A percentile compares a stretch with the other conserved stretches of the same genome.
Evolutionary conservation across 1,140 invertebrate species (phyloP).

Genomic region (Lucilia cuprina): DNA sequence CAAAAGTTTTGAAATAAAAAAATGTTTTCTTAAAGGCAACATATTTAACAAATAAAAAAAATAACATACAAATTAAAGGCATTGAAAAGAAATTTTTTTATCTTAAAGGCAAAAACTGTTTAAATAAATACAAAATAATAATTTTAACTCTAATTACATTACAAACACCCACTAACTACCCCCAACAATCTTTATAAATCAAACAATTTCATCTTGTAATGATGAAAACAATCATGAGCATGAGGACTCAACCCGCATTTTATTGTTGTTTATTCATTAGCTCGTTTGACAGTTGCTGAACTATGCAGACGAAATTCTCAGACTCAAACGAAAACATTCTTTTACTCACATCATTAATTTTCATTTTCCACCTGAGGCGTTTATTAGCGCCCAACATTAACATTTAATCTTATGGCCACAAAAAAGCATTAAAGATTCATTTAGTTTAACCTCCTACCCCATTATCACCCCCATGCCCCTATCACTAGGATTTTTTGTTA

Average conservation of each 20-base stretch:
- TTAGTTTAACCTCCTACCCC: not conserved
- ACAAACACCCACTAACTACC: not conserved
- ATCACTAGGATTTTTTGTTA: not conserved
- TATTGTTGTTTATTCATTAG: no score
- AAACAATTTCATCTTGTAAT: not conserved
- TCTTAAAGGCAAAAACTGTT: not conserved
- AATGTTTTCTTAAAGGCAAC: not conserved
- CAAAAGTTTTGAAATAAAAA: not conserved
- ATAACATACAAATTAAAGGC: not conserved
- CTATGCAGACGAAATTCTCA: conserved; percentile 1
- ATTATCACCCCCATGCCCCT: not conserved
- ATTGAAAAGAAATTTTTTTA: not conserved
- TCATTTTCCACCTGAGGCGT: conserved; percentile 38
- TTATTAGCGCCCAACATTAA: conserved; percentile 37
- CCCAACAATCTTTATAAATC: not conserved
- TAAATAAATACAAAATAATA: not conserved
- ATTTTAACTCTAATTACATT: conserved; percentile 1
- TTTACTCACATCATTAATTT: conserved; percentile 35
- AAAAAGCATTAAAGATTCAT: conserved; percentile 7
- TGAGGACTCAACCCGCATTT: no score
- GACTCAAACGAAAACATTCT: not conserved
- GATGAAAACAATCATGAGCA: not conserved
- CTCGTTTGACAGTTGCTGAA: not conserved
- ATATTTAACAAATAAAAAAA: not conserved
- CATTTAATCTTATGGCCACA: conserved; percentile 35